Base-by-base conservation (phyloP, 2,113 vertebrate genomes). In the Nesoenas mayeri region DNA sequence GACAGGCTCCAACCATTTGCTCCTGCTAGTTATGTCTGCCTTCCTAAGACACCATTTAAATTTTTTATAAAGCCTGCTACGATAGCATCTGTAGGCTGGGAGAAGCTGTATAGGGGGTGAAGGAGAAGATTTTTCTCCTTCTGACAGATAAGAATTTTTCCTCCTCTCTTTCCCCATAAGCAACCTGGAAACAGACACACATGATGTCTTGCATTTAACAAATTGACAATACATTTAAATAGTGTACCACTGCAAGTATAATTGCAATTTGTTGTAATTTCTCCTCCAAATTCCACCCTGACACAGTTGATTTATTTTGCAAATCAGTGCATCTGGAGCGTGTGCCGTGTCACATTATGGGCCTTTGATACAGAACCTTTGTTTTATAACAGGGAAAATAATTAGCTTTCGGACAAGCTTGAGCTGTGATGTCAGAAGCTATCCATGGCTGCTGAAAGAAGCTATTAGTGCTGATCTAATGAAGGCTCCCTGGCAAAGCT, bases 381-480 rank as follows among this genome's bases (percentile, higher is more conserved):
- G 98, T 98, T 98, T 98, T 98, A 98, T 98, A 98, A 98, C 97
- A 97, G 97, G 95, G 96, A 97, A 98, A 98, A 98, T 98, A 98
- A 98, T 98, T 98, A 98, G 97, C 97, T 98, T 97, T 98, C 96
- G 97, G 98, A 97, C 97, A 98, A 98, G 98, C 98, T 96, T 97
- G 97, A 97, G 96, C 97, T 98, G 98, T 79, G 97, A 97, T 97
- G 97, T 97, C 97, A 97, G 97, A 96, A 94, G 91, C 96, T 97
- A 97, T 97, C 96, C 96, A 83, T 77, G 93, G 94, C 80, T 98
- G 97, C 97, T 98, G 97, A 98, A 98, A 98, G 96, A 98, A 98
- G 97, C 98, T 98, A 98, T 98, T 98, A 98, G 94, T 87, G 79
- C 83, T 96, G 84, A 98, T 97, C 94, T 98, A 97, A 97, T 98